These are phyloP conservation scores for Rhea americana DNA, from an alignment of 2,113 vertebrate genomes.

Conservation along the genomic window DNA sequence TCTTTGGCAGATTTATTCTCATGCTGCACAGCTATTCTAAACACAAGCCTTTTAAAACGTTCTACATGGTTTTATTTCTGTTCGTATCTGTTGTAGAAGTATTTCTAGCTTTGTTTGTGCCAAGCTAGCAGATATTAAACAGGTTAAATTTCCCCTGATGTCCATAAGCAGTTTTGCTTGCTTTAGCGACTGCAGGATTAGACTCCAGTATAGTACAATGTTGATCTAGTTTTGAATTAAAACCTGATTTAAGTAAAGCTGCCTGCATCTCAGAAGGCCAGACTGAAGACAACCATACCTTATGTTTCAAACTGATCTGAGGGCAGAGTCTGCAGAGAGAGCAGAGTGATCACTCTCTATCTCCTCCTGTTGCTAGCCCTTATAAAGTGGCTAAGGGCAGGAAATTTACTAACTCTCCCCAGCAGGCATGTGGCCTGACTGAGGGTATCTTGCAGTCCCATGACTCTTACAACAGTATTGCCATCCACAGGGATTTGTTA, in stretches of 20 bases:
- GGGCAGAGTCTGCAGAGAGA: background rate
- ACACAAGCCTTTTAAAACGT: background rate
- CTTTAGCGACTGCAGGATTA: background rate
- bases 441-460: background rate
- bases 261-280: accelerated
- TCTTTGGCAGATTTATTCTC: conserved; percentile 6
- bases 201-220: background rate
- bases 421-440: background rate
- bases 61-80: background rate
- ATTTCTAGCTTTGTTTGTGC: background rate
- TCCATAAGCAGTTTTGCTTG: background rate
- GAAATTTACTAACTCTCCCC: background rate
- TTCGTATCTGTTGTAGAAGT: background rate
- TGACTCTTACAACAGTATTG: background rate
- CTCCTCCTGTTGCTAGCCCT: background rate
- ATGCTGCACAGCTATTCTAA: background rate
- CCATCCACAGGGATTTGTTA: background rate
- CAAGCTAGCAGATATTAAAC: background rate
- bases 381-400: background rate
- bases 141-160: background rate
- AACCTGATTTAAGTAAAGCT: background rate
- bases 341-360: background rate
- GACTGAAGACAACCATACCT: background rate
- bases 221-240: background rate
- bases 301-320: background rate